These are phyloP conservation scores for Stramonita haemastoma DNA, from an alignment of 2,888 invertebrate species.

Conservation along the genomic window DNA sequence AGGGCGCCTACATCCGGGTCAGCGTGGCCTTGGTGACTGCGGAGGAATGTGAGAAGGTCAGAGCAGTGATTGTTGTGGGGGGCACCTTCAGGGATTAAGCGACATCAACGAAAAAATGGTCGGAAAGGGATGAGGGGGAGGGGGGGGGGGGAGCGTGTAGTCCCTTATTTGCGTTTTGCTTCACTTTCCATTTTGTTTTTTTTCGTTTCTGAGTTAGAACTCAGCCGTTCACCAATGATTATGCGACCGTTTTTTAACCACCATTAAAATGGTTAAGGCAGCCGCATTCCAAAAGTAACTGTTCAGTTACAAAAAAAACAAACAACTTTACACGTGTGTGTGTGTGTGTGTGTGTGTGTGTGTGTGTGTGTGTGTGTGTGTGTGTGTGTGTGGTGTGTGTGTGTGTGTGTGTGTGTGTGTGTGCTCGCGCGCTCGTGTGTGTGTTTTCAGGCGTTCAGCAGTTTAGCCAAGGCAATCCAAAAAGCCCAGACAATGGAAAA, in stretches of 20 bases:
- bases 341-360: no score
- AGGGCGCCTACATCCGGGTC: slow-evolving; percentile 6
- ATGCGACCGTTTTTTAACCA: no score
- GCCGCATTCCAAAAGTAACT: no score
- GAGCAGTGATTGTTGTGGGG: not conserved
- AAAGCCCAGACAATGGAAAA: not conserved
- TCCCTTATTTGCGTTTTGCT: not conserved
- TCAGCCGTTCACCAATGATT: not conserved
- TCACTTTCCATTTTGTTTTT: not conserved
- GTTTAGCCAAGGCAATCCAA: not conserved
- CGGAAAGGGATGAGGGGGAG: no score
- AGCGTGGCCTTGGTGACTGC: not conserved
- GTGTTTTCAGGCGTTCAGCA: slow-evolving; percentile 4
- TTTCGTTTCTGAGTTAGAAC: not conserved
- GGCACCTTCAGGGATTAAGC: not conserved
- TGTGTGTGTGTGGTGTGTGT: not conserved
- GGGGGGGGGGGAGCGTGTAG: no score
- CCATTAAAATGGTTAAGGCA: no score
- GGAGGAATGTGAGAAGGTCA: slow-evolving; percentile 27
- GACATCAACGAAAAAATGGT: no score
- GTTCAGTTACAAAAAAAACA: no score
- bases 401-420: not conserved
- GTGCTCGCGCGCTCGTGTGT: not conserved
- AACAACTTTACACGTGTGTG: no score
- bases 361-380: not conserved